Percentiles rank a stretch among this genome's conserved stretches.
phyloP scores from a whole-genome alignment of 2,113 vertebrate species.

The Macrotis lagotis region DNA sequence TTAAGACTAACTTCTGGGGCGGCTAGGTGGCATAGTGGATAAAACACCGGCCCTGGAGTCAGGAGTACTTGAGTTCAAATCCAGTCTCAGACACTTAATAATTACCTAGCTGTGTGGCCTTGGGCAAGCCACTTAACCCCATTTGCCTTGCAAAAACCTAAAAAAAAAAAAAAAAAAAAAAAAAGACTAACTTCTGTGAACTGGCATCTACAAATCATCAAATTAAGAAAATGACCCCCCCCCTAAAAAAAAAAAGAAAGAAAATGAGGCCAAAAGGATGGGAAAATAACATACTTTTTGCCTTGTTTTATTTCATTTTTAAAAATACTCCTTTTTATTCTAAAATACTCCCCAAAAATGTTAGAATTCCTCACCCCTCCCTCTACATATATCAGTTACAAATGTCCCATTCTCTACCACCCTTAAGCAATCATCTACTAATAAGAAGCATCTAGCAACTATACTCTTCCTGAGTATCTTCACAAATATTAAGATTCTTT shows the following conservation, averaged over 20 bases:
- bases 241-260: too few species aligned
- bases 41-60: too few species aligned
- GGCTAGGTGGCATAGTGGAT: too few species aligned
- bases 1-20: too few species aligned
- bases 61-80: too few species aligned
- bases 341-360: background rate
- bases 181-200: background rate
- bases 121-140: too few species aligned
- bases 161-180: too few species aligned
- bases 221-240: background rate
- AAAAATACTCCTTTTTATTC: background rate
- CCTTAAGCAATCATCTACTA: background rate
- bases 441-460: background rate
- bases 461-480: background rate
- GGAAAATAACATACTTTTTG: background rate
- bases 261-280: background rate
- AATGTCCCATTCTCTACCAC: background rate
- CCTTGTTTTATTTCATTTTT: background rate
- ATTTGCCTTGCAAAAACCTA: too few species aligned
- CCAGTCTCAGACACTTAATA: too few species aligned
- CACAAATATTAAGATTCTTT: background rate
- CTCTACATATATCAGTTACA: background rate
- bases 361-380: background rate
- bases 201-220: background rate
- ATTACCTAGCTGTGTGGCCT: too few species aligned